Evolutionary conservation across 1,140 invertebrate species (phyloP).

Genomic region (Psix sp.): DNA sequence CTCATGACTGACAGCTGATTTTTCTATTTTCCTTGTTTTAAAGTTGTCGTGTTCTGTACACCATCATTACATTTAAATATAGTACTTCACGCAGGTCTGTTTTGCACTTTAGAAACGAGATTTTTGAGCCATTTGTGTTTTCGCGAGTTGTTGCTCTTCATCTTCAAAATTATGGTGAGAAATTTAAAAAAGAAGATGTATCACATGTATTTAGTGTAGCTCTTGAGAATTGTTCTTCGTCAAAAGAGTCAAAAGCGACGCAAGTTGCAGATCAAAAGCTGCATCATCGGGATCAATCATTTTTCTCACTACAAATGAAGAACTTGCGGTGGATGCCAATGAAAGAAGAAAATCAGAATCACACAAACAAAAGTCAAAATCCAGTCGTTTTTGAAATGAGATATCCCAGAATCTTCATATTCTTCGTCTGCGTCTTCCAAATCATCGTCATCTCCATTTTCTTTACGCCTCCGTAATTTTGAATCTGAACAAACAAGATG

Average conservation of each 20-base stretch:
- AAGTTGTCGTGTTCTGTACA: constrained; percentile 17
- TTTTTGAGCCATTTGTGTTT: constrained; percentile 48
- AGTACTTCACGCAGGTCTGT: constrained; percentile 42
- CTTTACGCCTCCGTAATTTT: constrained; percentile 68
- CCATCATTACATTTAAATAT: constrained; percentile 47
- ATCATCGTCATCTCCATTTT: constrained; percentile 63
- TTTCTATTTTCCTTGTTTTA: constrained; percentile 7
- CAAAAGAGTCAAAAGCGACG: constrained; percentile 43
- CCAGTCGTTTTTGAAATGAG: constrained; percentile 46
- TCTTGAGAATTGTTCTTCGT: constrained; percentile 47
- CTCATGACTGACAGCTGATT: constrained; percentile 27
- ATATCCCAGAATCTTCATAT: constrained; percentile 67
- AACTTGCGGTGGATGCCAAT: constrained; percentile 66
- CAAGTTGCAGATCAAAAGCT: constrained; percentile 42
- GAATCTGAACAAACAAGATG: constrained; percentile 65
- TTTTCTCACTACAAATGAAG: constrained; percentile 70
- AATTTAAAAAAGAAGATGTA: constrained; percentile 48
- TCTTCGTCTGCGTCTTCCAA: constrained; percentile 65
- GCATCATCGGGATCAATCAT: constrained; percentile 39
- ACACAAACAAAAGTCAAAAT: constrained; percentile 52
- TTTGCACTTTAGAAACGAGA: constrained; percentile 48
- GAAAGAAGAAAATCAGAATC: constrained; percentile 63
- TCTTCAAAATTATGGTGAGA: constrained; percentile 44
- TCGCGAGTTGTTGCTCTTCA: constrained; percentile 28
- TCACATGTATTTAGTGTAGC: constrained; percentile 57